Evolutionary conservation across 2,888 invertebrate species (phyloP), one percentile per base, ranked within the genome.

Genomic region (Amblyjoppa proteus): DNA sequence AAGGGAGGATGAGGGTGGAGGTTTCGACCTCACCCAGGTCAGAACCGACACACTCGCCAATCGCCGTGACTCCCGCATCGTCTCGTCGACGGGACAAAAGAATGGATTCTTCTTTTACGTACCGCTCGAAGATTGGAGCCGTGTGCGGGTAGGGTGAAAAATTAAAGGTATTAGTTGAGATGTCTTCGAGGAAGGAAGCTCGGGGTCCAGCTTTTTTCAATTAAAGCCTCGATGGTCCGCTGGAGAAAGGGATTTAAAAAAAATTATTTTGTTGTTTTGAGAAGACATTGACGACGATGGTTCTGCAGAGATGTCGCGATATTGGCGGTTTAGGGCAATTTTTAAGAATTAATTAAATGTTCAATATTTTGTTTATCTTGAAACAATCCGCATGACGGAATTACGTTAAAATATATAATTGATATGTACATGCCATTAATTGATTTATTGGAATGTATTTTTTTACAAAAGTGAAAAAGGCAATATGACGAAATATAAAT

Each of bases 81-180:
- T 31, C 64, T 34, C 64, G 31, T 64, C n/a, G 1, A 6, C n/a
- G 64, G 31, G 64, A 64, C 64, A 64, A 64, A 64, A 64, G 64
- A n/a, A 64, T 34, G 34, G 6, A 64, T 64, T 61, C 53, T 20
- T 56, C 31, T 31, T 61, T 61, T 61, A 64, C 28, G n/a, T 49
- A 70, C 31, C 58, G 68, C 41, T 49, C 51, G 78, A 41, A 25
- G 41, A 45, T 69, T 58, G 31, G 78, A 53, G 34, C 66, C 13
- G n/a, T 53, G 71, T 31, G 13, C 34, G 45, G 66, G 58, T 64
- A 38, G 28, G 73, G 51, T 79, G 73, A 84, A 78, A 81, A 81
- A 84, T 84, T 73, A 80, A 80, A 66, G 58, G 71, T 69, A 83
- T 85, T 80, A 85, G 79, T 53, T 58, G 34, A 49, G 58, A 3